Percentiles rank a stretch among this genome's conserved stretches.
Evolutionary conservation across 2,888 invertebrate genomes (phyloP).

Genomic region (Sarcophaga caerulescens): DNA sequence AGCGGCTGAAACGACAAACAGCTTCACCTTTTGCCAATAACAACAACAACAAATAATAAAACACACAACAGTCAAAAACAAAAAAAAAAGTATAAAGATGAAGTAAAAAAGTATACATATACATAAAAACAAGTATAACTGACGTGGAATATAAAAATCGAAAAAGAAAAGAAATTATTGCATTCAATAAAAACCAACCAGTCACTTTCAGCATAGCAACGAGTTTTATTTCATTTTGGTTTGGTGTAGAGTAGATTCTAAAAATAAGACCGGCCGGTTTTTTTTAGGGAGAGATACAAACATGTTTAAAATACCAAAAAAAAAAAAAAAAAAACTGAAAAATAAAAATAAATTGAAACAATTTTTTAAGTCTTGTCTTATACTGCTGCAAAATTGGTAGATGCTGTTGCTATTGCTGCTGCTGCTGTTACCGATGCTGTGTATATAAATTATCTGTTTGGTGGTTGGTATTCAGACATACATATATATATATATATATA

Average conservation of each 20-base stretch:
- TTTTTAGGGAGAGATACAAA: slow-evolving; percentile 56
- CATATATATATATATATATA: not conserved
- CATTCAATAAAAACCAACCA: slow-evolving; percentile 70
- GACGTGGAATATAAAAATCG: slow-evolving; percentile 66
- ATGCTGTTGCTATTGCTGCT: not conserved
- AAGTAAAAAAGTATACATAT: not conserved
- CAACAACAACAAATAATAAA: slow-evolving; percentile 38
- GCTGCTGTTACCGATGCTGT: slow-evolving; percentile 28
- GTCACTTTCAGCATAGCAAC: slow-evolving; percentile 78
- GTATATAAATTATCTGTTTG: not conserved
- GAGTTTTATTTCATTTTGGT: slow-evolving; percentile 71
- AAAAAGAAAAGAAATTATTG: slow-evolving; percentile 67
- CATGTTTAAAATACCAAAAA: slow-evolving; percentile 64
- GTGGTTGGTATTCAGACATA: not conserved
- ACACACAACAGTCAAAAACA: slow-evolving; percentile 14
- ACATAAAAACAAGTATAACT: slow-evolving; percentile 34
- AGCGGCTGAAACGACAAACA: slow-evolving; percentile 64
- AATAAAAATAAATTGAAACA: slow-evolving; percentile 62
- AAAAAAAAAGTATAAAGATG: slow-evolving; percentile 30
- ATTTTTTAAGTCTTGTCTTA: slow-evolving; percentile 45
- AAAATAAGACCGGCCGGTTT: slow-evolving; percentile 68
- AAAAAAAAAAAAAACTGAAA: slow-evolving; percentile 40
- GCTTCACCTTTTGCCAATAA: slow-evolving; percentile 66
- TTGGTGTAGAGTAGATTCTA: slow-evolving; percentile 52
- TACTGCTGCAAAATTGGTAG: slow-evolving; percentile 14